Percentiles rank a stretch among this genome's conserved stretches.
Evolutionary conservation across 2,888 invertebrate genomes (phyloP).

Genomic region (Cybosia mesomella): DNA sequence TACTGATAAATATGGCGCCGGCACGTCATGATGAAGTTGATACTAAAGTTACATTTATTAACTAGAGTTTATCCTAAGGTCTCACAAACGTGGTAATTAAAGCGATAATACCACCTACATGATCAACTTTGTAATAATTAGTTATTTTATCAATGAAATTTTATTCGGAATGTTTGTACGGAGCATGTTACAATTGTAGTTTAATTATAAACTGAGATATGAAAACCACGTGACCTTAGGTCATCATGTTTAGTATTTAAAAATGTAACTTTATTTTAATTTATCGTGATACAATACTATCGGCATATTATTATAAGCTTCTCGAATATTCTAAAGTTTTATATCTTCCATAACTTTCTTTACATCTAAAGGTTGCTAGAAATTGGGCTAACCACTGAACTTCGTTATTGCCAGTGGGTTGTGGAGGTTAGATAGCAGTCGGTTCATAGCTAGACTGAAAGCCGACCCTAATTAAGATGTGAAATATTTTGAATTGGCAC

Average conservation of each 20-base stretch:
- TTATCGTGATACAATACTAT: neutral
- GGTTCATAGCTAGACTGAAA: neutral
- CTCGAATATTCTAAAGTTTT: slow-evolving; percentile 12
- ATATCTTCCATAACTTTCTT: neutral
- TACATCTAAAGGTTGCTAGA: neutral
- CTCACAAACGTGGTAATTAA: slow-evolving; percentile 27
- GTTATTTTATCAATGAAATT: slow-evolving; percentile 37
- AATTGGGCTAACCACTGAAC: neutral
- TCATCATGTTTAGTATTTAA: slow-evolving; percentile 41
- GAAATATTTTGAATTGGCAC: too few relatives aligned
- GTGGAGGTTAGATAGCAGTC: neutral
- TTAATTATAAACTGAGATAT: slow-evolving; percentile 43
- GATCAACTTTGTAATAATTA: slow-evolving; percentile 41
- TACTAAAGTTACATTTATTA: slow-evolving; percentile 14
- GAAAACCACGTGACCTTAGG: slow-evolving; percentile 43
- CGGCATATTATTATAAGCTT: slow-evolving; percentile 9
- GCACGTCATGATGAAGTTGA: slow-evolving; percentile 15
- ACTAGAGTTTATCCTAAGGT: slow-evolving; percentile 33
- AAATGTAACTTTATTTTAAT: slow-evolving; percentile 24
- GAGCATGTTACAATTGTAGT: slow-evolving; percentile 30
- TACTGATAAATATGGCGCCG: slow-evolving; percentile 47
- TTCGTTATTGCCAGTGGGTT: neutral
- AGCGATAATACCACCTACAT: slow-evolving; percentile 21
- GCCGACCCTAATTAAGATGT: too few relatives aligned
- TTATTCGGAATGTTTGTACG: slow-evolving; percentile 25